Base-by-base conservation (phyloP, 1,140 invertebrate genomes). In the Procambarus virginalis region DNA sequence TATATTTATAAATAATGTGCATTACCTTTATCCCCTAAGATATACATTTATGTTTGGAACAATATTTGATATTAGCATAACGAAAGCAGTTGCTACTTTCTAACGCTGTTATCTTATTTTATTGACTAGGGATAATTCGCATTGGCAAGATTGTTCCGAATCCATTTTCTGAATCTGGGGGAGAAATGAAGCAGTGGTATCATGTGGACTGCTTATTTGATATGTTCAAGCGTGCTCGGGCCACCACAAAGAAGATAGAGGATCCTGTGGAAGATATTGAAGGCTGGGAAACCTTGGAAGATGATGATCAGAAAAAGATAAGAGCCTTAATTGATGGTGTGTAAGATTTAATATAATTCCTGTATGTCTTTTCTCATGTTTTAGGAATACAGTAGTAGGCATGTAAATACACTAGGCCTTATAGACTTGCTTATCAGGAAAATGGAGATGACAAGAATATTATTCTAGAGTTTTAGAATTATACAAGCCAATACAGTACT, bases 151-250 rank as follows among this genome's bases (percentile, higher is more conserved):
- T 97, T 46, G 95, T 96, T 5, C 93, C 96, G 0, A 98, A 97
- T 94, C 97, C 96, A 2, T 98, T 98, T 93, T 95, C 95, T 22
- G 94, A 95, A 77, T 93, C 93, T 58, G 96, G 96, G n/a, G 96
- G 96, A 9, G 96, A 96, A 92, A 97, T 98, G 97, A 98, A 97
- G 93, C 95, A 95, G 84, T 98, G 97, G 97, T 95, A 96, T 93
- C 97, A 98, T 93, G 93, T 97, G 0, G 93, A 94, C 77, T 98
- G 97, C 93, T 93, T 98, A 2, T 97, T 98, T 94, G 96, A 97
- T 87, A 95, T 95, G 1, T 96, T 98, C 91, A 94, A 95, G 45
- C 96, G 96, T 92, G 97, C 98, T 92, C 94, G 97, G 86, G 95
- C 96, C 1, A 96, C 96, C 0, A 98, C 97, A 0, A 97, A 97